A percentile compares a stretch with the other conserved stretches of the same genome.
These are phyloP conservation scores for Cetoscarus ocellatus DNA, from an alignment of 2,797 vertebrate species.

Conservation along the genomic window DNA sequence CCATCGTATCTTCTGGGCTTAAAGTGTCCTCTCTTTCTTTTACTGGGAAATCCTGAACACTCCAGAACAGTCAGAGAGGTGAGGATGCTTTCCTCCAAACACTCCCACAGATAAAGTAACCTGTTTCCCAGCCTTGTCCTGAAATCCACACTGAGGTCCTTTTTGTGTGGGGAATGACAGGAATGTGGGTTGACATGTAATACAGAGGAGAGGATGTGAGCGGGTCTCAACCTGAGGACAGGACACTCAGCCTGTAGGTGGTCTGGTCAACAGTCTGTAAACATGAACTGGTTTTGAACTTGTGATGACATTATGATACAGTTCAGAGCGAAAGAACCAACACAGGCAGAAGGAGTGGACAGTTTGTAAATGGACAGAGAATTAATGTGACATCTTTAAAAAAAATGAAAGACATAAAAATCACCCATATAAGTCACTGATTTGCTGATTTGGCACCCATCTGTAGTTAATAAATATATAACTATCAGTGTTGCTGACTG, in stretches of 20 bases:
- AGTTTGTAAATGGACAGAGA: too few relatives aligned
- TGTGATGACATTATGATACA: not conserved
- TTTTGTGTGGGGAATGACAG: conserved; percentile 50
- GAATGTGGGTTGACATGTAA: conserved; percentile 64
- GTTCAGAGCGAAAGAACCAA: not conserved
- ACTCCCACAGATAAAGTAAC: conserved; percentile 24
- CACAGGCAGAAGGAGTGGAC: not conserved
- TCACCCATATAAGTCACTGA: too few relatives aligned
- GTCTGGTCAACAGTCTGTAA: conserved; percentile 6
- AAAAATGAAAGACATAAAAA: too few relatives aligned
- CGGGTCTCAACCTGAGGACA: conserved; percentile 39
- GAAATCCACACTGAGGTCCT: conserved; percentile 51
- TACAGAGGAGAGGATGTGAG: conserved; percentile 48
- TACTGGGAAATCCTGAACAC: conserved; percentile 1
- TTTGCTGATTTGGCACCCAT: too few relatives aligned
- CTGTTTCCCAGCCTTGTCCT: conserved; percentile 27
- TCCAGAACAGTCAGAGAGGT: conserved; percentile 9
- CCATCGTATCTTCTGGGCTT: not conserved
- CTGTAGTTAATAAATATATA: too few relatives aligned
- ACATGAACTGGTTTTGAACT: conserved; percentile 33
- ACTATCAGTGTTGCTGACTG: too few relatives aligned
- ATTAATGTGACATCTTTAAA: too few relatives aligned
- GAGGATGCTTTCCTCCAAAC: conserved; percentile 6
- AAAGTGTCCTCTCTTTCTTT: not conserved
- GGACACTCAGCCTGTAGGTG: not conserved